Conservation (phyloP, 2,797 vertebrate species). For the Valencia hispanica region DNA sequence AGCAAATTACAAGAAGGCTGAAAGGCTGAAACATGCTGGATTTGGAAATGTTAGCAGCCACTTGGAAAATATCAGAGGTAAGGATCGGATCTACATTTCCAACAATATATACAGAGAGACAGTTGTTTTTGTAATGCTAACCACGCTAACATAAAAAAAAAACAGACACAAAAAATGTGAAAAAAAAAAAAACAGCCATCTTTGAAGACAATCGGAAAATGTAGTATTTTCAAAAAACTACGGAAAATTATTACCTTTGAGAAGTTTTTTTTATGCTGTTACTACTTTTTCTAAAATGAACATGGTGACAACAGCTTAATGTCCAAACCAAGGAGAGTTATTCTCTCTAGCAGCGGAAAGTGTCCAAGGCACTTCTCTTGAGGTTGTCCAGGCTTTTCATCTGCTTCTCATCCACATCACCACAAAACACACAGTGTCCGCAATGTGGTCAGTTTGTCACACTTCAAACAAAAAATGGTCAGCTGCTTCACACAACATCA, state of each 20-base stretch:
- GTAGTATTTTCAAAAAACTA: not conserved
- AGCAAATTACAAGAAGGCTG: not conserved
- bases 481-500: slow-evolving; percentile 4
- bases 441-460: not conserved
- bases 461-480: slow-evolving; percentile 2
- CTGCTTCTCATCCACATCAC: slow-evolving; percentile 1
- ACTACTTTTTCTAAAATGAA: not conserved
- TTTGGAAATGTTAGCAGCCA: not conserved
- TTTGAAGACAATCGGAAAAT: not conserved
- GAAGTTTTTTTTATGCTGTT: not conserved
- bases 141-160: not conserved
- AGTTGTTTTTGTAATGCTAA: not conserved
- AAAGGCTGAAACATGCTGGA: not conserved
- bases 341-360: not conserved
- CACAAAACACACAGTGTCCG: not conserved
- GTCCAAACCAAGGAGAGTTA: not conserved
- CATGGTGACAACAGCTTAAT: not conserved
- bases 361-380: not conserved
- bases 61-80: not conserved
- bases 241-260: not conserved
- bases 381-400: not conserved
- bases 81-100: not conserved
- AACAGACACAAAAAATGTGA: not conserved
- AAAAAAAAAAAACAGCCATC: not conserved
- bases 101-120: not conserved